Percentiles rank a stretch among this genome's conserved stretches.
These are phyloP conservation scores for Sinodicranocentrus sp. DNA, from an alignment of 2,888 invertebrate genomes.

Conservation along the genomic window DNA sequence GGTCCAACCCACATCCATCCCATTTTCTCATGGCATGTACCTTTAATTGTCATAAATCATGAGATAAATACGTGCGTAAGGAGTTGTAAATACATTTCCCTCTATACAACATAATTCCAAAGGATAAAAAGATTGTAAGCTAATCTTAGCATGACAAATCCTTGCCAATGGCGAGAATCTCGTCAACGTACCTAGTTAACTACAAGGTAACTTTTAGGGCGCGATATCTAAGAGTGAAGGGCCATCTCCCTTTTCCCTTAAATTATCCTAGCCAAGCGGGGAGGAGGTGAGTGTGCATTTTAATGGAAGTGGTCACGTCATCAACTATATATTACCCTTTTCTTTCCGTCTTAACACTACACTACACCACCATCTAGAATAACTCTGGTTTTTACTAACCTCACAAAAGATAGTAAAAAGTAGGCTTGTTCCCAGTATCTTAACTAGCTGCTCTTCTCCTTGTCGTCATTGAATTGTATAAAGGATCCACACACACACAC, in stretches of 20 bases:
- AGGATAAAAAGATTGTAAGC: background rate
- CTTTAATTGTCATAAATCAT: conserved; percentile 46
- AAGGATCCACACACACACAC: background rate
- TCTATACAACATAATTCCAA: conserved; percentile 7
- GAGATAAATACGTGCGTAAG: conserved; percentile 28
- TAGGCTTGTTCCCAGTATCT: too few relatives aligned
- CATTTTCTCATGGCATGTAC: conserved; percentile 18
- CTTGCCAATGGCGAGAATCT: background rate
- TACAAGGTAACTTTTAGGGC: too few relatives aligned
- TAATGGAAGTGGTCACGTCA: conserved; percentile 17
- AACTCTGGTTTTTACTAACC: background rate
- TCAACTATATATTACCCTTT: conserved; percentile 8
- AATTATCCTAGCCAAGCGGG: background rate
- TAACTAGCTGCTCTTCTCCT: background rate
- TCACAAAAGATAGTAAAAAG: too few relatives aligned
- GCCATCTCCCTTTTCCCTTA: too few relatives aligned
- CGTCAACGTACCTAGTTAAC: too few relatives aligned
- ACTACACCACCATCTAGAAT: conserved; percentile 22
- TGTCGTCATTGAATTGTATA: background rate
- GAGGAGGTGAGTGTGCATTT: background rate
- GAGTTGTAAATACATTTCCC: background rate
- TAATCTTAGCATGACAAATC: conserved; percentile 29
- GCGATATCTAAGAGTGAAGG: too few relatives aligned
- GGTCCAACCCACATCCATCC: conserved; percentile 26
- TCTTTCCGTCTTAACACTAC: background rate